Evolutionary conservation across 2,113 vertebrate species (phyloP), one percentile per base, ranked within the genome.

Genomic region (Lonchura striata): DNA sequence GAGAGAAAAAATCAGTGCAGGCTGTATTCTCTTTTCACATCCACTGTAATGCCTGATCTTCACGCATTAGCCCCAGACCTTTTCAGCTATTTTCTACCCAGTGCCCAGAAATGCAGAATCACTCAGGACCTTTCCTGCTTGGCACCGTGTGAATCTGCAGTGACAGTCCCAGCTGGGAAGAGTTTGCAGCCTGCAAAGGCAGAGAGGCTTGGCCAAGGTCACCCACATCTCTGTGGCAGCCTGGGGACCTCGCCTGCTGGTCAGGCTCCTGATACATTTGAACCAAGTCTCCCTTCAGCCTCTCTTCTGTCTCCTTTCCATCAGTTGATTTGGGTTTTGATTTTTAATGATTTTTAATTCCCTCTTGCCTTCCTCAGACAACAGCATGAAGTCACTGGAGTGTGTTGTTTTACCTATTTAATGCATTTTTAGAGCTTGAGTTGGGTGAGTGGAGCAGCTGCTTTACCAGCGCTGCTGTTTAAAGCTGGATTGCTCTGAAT

Each of bases 111-210:
- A 66, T 9, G 20, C 54, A 77, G 79, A 92, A 60, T 76, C 53
- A 60, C 90, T 88, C 76, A 64, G 76, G 85, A 69, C 71, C 15
- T 66, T 47, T 74, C 74, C 64, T 74, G 60, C 79, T 39, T 61
- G 60, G 60, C 79, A 75, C 68, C 0, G 0, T 53, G 72, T 50
- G 88, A 94, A 93, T 66, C 72, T 33, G 33, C 31, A 68, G 44
- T 81, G 87, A 94, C 90, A 96, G 49, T 60, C 85, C 82, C 92
- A 93, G 60, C 68, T 92, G 92, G 93, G 68, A 71, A 79, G 76
- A 35, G 33, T 35, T 69, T 93, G 77, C 88, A 96, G 46, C 49
- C 77, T 88, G 89, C 23, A 84, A 61, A 86, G 88, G 24, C 71
- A 56, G 53, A 90, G 37, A 37, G 56, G 11, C 24, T 49, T 86